Base-by-base conservation (phyloP, 2,797 vertebrate genomes). In the Brachyalestes nurse region DNA sequence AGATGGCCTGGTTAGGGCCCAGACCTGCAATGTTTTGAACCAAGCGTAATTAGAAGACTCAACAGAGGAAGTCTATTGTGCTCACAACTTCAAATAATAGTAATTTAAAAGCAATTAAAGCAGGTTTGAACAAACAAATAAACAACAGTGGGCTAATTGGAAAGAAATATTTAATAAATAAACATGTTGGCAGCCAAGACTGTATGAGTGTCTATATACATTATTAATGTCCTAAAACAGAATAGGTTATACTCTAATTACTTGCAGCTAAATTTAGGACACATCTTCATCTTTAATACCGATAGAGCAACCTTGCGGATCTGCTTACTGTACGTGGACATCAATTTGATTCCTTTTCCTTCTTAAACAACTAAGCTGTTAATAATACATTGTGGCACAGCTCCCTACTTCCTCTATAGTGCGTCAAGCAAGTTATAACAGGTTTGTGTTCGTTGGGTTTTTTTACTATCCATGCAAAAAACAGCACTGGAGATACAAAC, bases 21-120 rank as follows among this genome's bases (percentile, higher is more conserved):
- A 40, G 51, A 58, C 25, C 53, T 72, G 40, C 12, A 45, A 42
- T 45, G n/a, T 53, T 49, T 23, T 60, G 53, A 60, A 72, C 25
- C 34, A 57, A 21, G 34, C 42, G 72, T 45, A 60, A 60, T 60
- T 74, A 57, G n/a, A 74, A 74, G 34, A n/a, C 38, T 61, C n/a
- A 45, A 23, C 25, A 38, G 19, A 40, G 8, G 40, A 0, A 58
- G 10, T 17, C 12, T 40, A 60, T 12, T n/a, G 6, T 73, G n/a
- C 10, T 60, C 21, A 1, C 38, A 45, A 45, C 55, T 42, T 45
- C 55, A 45, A 55, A 38, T 74, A 42, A 74, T 45, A 60, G 28
- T 14, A 55, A 73, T 73, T 58, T 16, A 45, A 23, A 17, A 42
- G 38, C 72, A 74, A 45, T 57, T 57, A 57, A 57, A 42, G 60